Evolutionary conservation across 64 coral and sea anemone species (phyloP).

Genomic region (Pocillopora damicornis): DNA sequence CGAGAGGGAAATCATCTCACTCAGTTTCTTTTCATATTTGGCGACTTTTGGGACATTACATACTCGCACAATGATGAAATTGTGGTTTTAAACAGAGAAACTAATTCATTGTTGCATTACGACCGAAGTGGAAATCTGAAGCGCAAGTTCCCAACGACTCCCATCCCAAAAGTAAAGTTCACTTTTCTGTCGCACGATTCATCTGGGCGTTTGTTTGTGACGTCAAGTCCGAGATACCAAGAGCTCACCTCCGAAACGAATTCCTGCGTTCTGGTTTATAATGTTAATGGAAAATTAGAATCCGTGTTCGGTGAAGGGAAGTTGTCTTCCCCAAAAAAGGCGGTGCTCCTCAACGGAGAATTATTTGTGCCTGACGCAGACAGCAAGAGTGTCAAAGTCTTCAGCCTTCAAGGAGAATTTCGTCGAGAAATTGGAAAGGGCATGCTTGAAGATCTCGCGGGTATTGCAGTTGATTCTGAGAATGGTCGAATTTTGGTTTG

Average conservation of each 20-base stretch:
- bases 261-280: conserved; percentile 26
- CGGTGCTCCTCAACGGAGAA: background rate
- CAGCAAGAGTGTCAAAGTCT: conserved; percentile 27
- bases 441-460: conserved; percentile 20
- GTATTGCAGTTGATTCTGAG: background rate
- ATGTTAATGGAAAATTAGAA: background rate
- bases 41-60: conserved; percentile 21
- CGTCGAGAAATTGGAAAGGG: conserved; percentile 10
- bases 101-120: conserved; percentile 9
- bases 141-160: background rate
- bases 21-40: conserved; percentile 24
- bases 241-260: conserved; percentile 3
- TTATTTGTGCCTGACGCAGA: conserved; percentile 18
- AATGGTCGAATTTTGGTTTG: conserved; percentile 3
- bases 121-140: conserved; percentile 22
- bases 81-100: conserved; percentile 20
- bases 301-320: background rate
- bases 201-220: conserved; percentile 5
- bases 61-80: conserved; percentile 8
- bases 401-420: conserved; percentile 1
- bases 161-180: background rate
- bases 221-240: conserved; percentile 20
- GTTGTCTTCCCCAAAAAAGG: conserved; percentile 8
- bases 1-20: conserved; percentile 14
- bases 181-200: conserved; percentile 11